phyloP scores from a whole-genome alignment of 2,797 vertebrate genomes.

The Pristis pectinata region DNA sequence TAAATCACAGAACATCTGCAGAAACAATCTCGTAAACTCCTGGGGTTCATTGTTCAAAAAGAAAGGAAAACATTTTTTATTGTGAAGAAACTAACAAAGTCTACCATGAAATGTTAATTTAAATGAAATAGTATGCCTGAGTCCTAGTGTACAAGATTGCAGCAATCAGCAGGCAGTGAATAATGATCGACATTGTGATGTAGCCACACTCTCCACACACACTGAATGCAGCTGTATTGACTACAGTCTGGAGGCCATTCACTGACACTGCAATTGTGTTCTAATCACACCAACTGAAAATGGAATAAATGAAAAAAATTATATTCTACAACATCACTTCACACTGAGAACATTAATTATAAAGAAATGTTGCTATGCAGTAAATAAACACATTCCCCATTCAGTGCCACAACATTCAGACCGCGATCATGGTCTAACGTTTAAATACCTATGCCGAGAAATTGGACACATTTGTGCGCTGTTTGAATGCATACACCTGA shows the following conservation, averaged over 20 bases:
- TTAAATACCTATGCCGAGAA: background rate
- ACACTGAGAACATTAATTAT: background rate
- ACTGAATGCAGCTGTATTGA: constrained; percentile 18
- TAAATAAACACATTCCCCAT: background rate
- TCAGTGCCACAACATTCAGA: background rate
- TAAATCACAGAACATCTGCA: background rate
- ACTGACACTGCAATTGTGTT: background rate
- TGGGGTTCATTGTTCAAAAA: background rate
- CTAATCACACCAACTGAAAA: background rate
- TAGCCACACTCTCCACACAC: background rate
- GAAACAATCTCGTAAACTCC: background rate
- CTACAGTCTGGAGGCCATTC: background rate
- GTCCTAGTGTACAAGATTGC: background rate
- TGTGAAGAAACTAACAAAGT: background rate
- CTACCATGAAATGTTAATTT: background rate
- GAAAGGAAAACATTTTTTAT: background rate
- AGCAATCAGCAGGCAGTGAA: background rate
- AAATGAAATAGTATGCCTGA: background rate
- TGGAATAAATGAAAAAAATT: constrained; percentile 1
- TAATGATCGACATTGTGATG: no score
- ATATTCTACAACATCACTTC: background rate
- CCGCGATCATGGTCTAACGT: background rate
- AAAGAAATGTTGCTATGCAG: background rate
- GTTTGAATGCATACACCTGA: no score
- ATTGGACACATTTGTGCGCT: no score